Base-by-base conservation (phyloP, 2,113 vertebrate genomes). In the Aptenodytes forsteri region DNA sequence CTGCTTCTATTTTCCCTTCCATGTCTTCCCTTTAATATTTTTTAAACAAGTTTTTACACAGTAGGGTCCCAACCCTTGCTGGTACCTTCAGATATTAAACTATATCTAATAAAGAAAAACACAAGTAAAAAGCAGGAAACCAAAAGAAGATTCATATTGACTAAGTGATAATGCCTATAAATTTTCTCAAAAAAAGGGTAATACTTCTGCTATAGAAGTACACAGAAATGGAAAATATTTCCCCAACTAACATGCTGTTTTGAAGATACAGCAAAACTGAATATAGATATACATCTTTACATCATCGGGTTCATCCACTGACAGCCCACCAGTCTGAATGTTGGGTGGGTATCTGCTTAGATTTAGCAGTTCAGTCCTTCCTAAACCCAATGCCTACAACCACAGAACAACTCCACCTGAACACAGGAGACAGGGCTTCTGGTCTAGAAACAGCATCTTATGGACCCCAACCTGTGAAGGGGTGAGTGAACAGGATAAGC, bases 401-500 rank as follows among this genome's bases (percentile, higher is more conserved):
- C 7, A 2, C 3, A 69, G 23, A 52, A 5, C 36, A 64, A 7
- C 34, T 26, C 7, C 30, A 26, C 6, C 9, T 8, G 27, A 67
- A 6, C 25, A 38, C 4, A 9, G 8, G 7, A 27, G 22, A 8
- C 17, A 3, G 10, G 4, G 11, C 20, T 77, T 32, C 42, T 42
- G 16, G 20, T 30, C 21, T 30, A 73, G 50, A 17, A 42, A 18
- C 17, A 47, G 58, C 55, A 54, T 26, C 19, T 34, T 1, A 7
- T 0, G 4, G 49, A 23, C 17, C 64, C 19, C 42, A 49, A 0
- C 13, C 54, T 13, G 32, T 2, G 16, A 13, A 17, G 7, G 9
- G 22, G 11, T 6, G 15, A 46, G 27, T 11, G 18, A 79, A 36
- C 8, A 34, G 17, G 42, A 11, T 7, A 26, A 64, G 38, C 42